phyloP scores from a whole-genome alignment of 2,888 invertebrate genomes.

The Macrophya alboannulata region DNA sequence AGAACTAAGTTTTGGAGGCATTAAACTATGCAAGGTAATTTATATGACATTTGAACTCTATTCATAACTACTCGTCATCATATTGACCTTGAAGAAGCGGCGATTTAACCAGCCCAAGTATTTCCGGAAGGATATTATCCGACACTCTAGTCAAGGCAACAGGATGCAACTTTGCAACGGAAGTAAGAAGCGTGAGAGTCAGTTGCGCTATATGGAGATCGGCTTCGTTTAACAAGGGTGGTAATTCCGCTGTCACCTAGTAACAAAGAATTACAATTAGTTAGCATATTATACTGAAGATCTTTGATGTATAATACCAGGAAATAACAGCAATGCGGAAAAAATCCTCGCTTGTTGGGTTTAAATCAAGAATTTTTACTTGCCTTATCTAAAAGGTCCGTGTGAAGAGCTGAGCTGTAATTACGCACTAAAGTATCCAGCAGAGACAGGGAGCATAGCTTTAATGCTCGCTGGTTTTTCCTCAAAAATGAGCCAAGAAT shows the following conservation, averaged over 20 bases:
- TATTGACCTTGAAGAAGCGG: constrained; percentile 92
- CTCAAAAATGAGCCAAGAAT: constrained; percentile 96
- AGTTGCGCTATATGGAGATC: constrained; percentile 98
- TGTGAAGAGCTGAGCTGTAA: constrained; percentile 88
- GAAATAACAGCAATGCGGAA: not conserved
- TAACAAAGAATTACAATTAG: constrained; percentile 50
- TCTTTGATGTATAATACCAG: not conserved
- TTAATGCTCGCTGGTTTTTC: constrained; percentile 97
- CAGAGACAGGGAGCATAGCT: constrained; percentile 93
- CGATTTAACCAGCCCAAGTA: constrained; percentile 93
- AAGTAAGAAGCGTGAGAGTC: constrained; percentile 91
- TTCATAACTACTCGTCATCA: not conserved
- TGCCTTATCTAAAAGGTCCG: constrained; percentile 88
- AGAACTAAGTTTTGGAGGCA: not conserved
- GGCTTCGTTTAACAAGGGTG: constrained; percentile 94
- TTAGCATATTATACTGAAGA: not conserved
- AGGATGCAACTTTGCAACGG: constrained; percentile 90
- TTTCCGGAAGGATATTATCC: constrained; percentile 91
- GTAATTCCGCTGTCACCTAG: constrained; percentile 92
- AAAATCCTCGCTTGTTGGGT: not conserved
- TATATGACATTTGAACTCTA: not conserved
- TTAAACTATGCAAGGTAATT: not conserved
- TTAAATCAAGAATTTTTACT: constrained; percentile 71
- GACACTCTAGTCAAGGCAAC: constrained; percentile 88
- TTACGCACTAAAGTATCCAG: constrained; percentile 95